Evolutionary conservation across 1,140 invertebrate species (phyloP), one percentile per base, ranked within the genome.

Genomic region (Diachasma alloeum): DNA sequence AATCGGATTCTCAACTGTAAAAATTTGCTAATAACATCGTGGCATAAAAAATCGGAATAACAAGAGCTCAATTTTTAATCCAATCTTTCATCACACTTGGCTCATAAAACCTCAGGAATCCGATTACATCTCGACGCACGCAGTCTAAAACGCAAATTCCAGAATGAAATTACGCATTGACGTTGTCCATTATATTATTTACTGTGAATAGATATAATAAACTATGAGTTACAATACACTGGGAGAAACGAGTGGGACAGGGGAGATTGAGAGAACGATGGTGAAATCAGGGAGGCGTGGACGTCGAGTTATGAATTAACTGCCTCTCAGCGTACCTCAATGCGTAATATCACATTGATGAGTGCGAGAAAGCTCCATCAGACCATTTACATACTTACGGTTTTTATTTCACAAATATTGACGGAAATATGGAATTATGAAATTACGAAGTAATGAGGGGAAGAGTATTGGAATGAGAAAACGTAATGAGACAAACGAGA

Each of bases 261-360:
- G 59, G 24, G 22, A 56, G 48, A 31, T 15, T 53, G 59, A 72
- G 22, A 15, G 36, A 68, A 15, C 5, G 37, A 69, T 77, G 76
- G 59, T 69, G 76, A 78, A 78, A 78, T 74, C 66, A 48, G 11
- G 68, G 36, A 74, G 76, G 76, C 67, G 76, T 78, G 72, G 37
- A 78, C 67, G 4, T 8, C 53, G 46, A 70, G 44, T 78, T 78
- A 74, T 78, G 76, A 74, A 74, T 78, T 78, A 74, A 63, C 36
- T 73, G 17, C 67, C 48, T 56, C 15, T 44, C 46, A 36, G 26
- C 44, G 53, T 59, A 19, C n/a, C 53, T 59, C 53, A 63, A 10
- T 63, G 24, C 24, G 59, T 63, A 63, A 63, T 63, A 31, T 63
- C 19, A 13, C 59, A 63, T 31, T 63, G 59, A 63, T 63, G 59